phyloP scores from a whole-genome alignment of 1,140 invertebrate species.

The Venustaconcha ellipsiformis region DNA sequence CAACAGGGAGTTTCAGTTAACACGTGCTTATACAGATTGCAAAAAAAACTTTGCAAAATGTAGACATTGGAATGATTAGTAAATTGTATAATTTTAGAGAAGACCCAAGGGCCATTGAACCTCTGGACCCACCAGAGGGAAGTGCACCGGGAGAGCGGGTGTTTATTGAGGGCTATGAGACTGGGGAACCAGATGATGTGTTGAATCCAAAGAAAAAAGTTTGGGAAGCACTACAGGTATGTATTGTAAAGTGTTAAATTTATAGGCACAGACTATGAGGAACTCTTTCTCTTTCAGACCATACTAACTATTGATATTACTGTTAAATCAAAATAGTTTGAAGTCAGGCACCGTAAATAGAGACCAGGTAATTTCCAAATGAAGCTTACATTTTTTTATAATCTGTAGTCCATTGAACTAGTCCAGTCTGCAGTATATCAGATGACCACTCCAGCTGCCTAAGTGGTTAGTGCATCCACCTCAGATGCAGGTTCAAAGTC shows the following conservation, averaged over 20 bases:
- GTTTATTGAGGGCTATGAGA: conserved; percentile 57
- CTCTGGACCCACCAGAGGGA: conserved; percentile 67
- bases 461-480: too few species aligned
- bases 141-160: conserved; percentile 59
- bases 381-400: too few species aligned
- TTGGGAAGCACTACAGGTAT: conserved; percentile 67
- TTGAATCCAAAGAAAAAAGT: conserved; percentile 69
- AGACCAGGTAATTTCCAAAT: not conserved
- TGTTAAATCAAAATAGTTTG: not conserved
- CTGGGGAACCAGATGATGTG: conserved; percentile 52
- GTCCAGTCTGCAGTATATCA: too few species aligned
- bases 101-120: conserved; percentile 76
- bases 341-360: not conserved
- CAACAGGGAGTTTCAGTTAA: too few species aligned
- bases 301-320: not conserved
- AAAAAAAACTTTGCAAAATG: too few species aligned
- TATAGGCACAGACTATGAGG: not conserved
- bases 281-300: not conserved
- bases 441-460: too few species aligned
- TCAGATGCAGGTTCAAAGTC: too few species aligned
- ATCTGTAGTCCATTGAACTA: too few species aligned
- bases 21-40: too few species aligned
- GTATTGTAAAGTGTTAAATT: not conserved
- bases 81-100: conserved; percentile 36
- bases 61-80: not conserved